Percentiles rank a stretch among this genome's conserved stretches.
Conservation (phyloP, 2,113 vertebrate species). For the Apeltes quadracus region DNA sequence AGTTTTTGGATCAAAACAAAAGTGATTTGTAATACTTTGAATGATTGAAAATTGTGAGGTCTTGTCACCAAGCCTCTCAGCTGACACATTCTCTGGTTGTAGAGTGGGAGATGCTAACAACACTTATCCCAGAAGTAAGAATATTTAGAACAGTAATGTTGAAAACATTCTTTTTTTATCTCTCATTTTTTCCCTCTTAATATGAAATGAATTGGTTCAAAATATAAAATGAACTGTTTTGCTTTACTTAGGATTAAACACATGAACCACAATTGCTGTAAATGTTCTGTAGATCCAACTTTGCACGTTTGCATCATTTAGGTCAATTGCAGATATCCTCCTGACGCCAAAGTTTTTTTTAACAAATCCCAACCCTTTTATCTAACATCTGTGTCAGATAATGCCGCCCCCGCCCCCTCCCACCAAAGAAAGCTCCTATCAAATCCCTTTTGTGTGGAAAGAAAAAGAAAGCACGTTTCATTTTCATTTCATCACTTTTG, state of each 20-base stretch:
- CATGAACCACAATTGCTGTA: not conserved
- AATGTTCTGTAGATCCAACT: not conserved
- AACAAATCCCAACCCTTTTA: slow-evolving; percentile 45
- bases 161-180: not conserved
- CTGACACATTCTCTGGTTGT: not conserved
- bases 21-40: slow-evolving; percentile 18
- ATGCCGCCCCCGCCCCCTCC: slow-evolving; percentile 5
- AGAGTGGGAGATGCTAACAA: not conserved
- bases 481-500: not conserved
- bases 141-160: not conserved
- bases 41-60: not conserved
- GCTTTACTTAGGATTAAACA: not conserved
- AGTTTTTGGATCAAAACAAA: slow-evolving; percentile 17
- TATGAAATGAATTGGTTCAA: not conserved
- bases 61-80: not conserved
- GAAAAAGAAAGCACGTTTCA: slow-evolving; percentile 52
- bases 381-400: slow-evolving; percentile 45
- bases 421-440: slow-evolving; percentile 29
- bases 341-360: too few relatives aligned
- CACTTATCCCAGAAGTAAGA: not conserved
- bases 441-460: slow-evolving; percentile 45
- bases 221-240: not conserved
- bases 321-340: slow-evolving; percentile 40
- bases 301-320: not conserved
- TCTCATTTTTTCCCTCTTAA: not conserved